phyloP scores from a whole-genome alignment of 2,113 vertebrate species.

The Australoheros scitulus region DNA sequence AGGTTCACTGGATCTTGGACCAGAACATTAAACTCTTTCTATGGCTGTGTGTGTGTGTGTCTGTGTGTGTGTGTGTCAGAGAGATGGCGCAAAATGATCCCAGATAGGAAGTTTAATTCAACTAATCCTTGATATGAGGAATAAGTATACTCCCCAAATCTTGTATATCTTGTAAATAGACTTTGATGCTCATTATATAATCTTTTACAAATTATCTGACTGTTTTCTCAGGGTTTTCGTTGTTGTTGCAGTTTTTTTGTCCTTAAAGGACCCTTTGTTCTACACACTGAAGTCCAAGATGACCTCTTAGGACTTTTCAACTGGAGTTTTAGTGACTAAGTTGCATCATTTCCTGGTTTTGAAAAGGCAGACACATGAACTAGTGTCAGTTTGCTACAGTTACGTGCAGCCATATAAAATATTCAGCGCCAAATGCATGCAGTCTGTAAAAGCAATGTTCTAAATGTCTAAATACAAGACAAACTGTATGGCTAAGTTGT shows the following conservation, averaged over 20 bases:
- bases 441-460: not conserved
- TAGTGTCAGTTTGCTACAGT: not conserved
- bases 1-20: slow-evolving; percentile 37
- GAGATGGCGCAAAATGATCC: not conserved
- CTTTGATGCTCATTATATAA: slow-evolving; percentile 35
- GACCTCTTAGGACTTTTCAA: slow-evolving; percentile 21
- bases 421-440: not conserved
- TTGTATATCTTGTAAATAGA: slow-evolving; percentile 51
- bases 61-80: not conserved
- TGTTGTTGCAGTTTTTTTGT: slow-evolving; percentile 2
- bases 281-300: not conserved
- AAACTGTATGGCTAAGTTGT: not conserved
- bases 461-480: not conserved
- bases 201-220: slow-evolving; percentile 30
- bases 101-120: slow-evolving; percentile 40
- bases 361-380: not conserved
- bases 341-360: not conserved
- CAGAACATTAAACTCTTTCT: slow-evolving; percentile 15
- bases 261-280: slow-evolving; percentile 47
- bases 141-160: slow-evolving; percentile 42
- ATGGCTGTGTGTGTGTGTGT: not conserved
- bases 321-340: slow-evolving; percentile 1
- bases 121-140: slow-evolving; percentile 38
- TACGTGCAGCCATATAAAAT: not conserved
- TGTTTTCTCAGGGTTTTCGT: too few species aligned